These are phyloP conservation scores for Neostethus bicornis DNA, from an alignment of 2,797 vertebrate species.

Conservation along the genomic window DNA sequence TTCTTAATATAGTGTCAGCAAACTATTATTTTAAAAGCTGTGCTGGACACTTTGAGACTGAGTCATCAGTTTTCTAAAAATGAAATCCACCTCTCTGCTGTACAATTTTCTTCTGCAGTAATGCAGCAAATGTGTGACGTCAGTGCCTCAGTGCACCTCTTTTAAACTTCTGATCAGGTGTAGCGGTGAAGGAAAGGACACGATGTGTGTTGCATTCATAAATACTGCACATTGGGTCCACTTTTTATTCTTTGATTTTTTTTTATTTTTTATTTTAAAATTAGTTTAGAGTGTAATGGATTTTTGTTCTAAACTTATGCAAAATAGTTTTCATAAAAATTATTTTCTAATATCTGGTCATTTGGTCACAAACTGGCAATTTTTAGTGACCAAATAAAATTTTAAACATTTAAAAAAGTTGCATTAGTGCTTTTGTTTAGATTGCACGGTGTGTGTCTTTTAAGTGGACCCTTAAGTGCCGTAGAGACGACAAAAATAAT, in stretches of 20 bases:
- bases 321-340: not conserved
- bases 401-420: too few relatives aligned
- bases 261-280: too few relatives aligned
- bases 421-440: too few relatives aligned
- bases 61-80: slow-evolving; percentile 28
- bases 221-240: not conserved
- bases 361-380: too few relatives aligned
- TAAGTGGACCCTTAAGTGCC: too few relatives aligned
- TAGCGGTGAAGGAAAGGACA: slow-evolving; percentile 15
- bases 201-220: slow-evolving; percentile 6
- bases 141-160: slow-evolving; percentile 65
- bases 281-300: too few relatives aligned
- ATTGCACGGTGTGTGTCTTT: too few relatives aligned
- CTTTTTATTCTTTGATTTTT: too few relatives aligned
- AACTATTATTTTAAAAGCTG: slow-evolving; percentile 15
- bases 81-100: slow-evolving; percentile 41
- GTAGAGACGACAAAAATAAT: too few relatives aligned
- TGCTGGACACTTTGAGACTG: slow-evolving; percentile 16
- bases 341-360: too few relatives aligned
- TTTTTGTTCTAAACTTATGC: too few relatives aligned
- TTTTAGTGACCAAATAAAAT: too few relatives aligned
- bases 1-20: slow-evolving; percentile 7
- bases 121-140: slow-evolving; percentile 77
- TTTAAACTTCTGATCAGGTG: slow-evolving; percentile 43
- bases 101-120: slow-evolving; percentile 59